Percentiles rank a stretch among this genome's conserved stretches.
Conservation (phyloP, 37 sponge, comb jelly and placozoan genomes). For the Hexactinellida sp. region DNA sequence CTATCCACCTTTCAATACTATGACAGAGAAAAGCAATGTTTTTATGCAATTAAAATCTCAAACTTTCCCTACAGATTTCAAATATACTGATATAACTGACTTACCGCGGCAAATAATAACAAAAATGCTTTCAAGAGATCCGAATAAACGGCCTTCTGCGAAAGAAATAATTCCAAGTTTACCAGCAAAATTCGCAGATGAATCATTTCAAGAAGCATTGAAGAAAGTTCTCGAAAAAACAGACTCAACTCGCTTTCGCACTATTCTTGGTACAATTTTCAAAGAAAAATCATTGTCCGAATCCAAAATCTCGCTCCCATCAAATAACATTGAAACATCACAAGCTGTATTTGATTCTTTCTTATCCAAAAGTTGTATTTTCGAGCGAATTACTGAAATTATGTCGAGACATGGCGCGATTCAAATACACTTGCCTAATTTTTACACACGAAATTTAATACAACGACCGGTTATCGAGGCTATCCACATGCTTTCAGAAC, state of each 20-base stretch:
- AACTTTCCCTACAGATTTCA: constrained; percentile 16
- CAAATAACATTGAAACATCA: background rate
- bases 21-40: constrained; percentile 59
- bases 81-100: background rate
- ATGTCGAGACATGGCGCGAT: background rate
- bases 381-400: background rate
- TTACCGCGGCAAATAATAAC: background rate
- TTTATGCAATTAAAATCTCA: constrained; percentile 25
- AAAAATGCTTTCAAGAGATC: constrained; percentile 23
- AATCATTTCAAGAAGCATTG: constrained; percentile 48
- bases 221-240: constrained; percentile 1
- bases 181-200: constrained; percentile 74
- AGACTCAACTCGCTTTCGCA: background rate
- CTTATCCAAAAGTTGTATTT: background rate
- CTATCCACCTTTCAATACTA: constrained; percentile 45
- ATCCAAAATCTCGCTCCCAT: background rate
- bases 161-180: constrained; percentile 60
- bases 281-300: background rate
- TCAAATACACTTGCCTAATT: background rate
- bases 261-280: background rate
- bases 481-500: background rate
- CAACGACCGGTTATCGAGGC: background rate
- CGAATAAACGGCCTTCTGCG: constrained; percentile 58
- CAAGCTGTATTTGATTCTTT: background rate
- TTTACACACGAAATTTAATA: background rate